Evolutionary conservation across 2,797 vertebrate genomes (phyloP).

Genomic region (Falco novaeseelandiae): DNA sequence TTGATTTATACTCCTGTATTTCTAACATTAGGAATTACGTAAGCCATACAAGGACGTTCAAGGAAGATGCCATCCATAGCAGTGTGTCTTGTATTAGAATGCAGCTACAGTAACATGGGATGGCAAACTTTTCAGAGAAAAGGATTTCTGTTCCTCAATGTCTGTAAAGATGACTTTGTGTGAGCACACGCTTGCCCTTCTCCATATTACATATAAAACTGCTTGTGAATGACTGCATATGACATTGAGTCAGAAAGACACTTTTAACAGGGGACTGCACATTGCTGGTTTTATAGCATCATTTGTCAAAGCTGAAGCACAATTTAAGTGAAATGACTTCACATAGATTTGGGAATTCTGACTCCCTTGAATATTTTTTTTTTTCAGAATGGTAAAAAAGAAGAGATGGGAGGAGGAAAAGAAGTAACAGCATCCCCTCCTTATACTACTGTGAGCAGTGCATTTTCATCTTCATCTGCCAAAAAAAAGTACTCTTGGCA

Average conservation of each 20-base stretch:
- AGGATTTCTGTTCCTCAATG: neutral
- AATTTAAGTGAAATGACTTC: neutral
- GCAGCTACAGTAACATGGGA: neutral
- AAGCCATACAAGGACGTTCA: neutral
- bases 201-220: neutral
- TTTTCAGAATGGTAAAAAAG: neutral
- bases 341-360: neutral
- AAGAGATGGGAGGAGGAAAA: neutral
- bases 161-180: neutral
- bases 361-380: neutral
- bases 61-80: neutral
- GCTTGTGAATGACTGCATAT: neutral
- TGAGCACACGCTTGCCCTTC: accelerated
- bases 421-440: neutral
- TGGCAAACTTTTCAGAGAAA: neutral
- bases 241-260: neutral
- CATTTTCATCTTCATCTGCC: neutral
- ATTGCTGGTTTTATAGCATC: neutral
- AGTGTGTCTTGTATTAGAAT: neutral
- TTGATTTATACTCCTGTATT: neutral
- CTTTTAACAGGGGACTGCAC: neutral
- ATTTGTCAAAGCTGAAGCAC: neutral
- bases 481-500: neutral
- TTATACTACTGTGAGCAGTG: neutral
- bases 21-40: neutral